Evolutionary conservation across 2,888 invertebrate species (phyloP).

Genomic region (Pollenia amentaria): DNA sequence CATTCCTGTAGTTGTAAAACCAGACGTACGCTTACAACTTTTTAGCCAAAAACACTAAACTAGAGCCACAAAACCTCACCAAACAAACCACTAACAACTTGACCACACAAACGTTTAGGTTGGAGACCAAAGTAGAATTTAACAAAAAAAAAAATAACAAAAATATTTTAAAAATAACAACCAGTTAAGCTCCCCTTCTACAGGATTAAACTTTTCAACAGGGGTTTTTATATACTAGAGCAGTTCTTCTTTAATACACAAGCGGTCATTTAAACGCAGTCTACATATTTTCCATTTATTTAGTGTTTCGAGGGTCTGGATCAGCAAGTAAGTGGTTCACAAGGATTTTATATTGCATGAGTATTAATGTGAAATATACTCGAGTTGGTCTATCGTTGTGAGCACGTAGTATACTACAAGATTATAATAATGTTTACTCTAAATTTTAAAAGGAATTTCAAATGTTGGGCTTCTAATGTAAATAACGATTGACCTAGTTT

Average conservation of each 20-base stretch:
- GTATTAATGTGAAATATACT: background rate
- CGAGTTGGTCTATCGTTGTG: background rate
- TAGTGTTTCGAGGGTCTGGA: conserved; percentile 28
- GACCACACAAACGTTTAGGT: conserved; percentile 58
- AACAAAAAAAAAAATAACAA: background rate
- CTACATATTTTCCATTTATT: conserved; percentile 24
- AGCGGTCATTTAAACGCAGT: conserved; percentile 39
- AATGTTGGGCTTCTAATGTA: background rate
- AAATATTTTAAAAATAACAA: conserved; percentile 7
- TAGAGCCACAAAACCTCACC: conserved; percentile 22
- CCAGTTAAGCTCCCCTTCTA: conserved; percentile 13
- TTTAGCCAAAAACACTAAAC: conserved; percentile 12
- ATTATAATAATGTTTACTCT: conserved; percentile 10
- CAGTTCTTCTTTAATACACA: background rate
- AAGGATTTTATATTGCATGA: conserved; percentile 3
- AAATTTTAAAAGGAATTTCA: conserved; percentile 22
- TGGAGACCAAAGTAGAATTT: conserved; percentile 5
- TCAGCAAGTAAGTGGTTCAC: conserved; percentile 9
- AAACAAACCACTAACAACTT: conserved; percentile 62
- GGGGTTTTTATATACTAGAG: background rate
- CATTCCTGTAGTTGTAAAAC: conserved; percentile 18
- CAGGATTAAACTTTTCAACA: conserved; percentile 37
- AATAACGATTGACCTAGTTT: conserved; percentile 8
- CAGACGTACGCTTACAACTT: conserved; percentile 4
- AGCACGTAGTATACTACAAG: background rate